These are phyloP conservation scores for Episyrphus balteatus DNA, from an alignment of 1,140 invertebrate species.

Conservation along the genomic window DNA sequence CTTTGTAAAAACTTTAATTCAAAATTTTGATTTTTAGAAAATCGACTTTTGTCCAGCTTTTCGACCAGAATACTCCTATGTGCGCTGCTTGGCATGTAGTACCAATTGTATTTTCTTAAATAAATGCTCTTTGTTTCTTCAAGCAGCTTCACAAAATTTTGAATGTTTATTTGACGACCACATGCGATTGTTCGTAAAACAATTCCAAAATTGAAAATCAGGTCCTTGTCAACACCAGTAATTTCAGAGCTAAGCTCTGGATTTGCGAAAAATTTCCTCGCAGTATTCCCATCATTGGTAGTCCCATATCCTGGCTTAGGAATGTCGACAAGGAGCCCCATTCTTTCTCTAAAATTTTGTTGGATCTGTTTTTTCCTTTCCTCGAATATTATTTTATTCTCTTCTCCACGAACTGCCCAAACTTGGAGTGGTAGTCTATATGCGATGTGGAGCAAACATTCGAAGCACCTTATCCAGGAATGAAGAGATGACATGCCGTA, in stretches of 20 bases:
- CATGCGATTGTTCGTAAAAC: neutral
- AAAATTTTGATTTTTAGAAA: no score
- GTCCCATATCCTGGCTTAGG: conserved; percentile 29
- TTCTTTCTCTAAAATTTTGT: conserved; percentile 9
- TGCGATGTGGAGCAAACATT: conserved; percentile 15
- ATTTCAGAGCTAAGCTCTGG: conserved; percentile 19
- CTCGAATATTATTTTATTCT: conserved; percentile 4
- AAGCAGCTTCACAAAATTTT: neutral
- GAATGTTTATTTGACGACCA: neutral
- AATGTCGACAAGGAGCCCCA: conserved; percentile 19
- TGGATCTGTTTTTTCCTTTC: conserved; percentile 11
- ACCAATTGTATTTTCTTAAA: neutral
- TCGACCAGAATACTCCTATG: no score
- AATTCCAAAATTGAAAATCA: conserved; percentile 11
- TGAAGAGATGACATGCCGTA: no score
- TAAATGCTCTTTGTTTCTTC: neutral
- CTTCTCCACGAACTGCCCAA: conserved; percentile 9
- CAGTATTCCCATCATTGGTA: conserved; percentile 34
- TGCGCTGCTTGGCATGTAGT: neutral
- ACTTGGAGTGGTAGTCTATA: conserved; percentile 14
- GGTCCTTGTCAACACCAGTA: conserved; percentile 17
- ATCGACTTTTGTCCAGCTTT: no score
- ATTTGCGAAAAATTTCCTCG: conserved; percentile 28
- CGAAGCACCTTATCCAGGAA: no score
- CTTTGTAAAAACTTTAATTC: no score